Evolutionary conservation across 2,113 vertebrate genomes (phyloP).

Genomic region (Abramis brama): DNA sequence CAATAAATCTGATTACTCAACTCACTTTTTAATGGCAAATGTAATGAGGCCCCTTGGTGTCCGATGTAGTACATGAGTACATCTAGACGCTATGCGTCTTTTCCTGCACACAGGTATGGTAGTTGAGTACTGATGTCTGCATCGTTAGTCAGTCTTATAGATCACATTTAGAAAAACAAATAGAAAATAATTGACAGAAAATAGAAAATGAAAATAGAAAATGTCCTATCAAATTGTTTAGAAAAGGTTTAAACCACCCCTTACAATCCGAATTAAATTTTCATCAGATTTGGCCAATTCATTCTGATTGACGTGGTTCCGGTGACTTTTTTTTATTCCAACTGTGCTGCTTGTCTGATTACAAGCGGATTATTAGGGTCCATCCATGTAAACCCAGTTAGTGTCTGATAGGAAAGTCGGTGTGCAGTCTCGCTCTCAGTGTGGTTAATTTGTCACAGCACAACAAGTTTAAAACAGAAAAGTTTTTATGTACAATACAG

Average conservation of each 20-base stretch:
- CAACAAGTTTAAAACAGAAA: background rate
- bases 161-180: slow-evolving; percentile 1
- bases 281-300: no score
- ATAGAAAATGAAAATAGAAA: no score
- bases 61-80: background rate
- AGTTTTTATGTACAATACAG: background rate
- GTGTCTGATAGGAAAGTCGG: background rate
- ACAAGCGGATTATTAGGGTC: no score
- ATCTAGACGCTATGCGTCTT: background rate
- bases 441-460: background rate
- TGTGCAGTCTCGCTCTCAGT: background rate
- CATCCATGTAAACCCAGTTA: no score
- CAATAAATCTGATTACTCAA: background rate
- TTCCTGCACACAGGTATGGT: background rate
- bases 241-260: no score
- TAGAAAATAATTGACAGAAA: background rate
- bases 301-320: no score
- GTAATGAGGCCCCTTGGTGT: background rate
- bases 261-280: no score
- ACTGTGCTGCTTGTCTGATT: no score
- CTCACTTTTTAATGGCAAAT: slow-evolving; percentile 1
- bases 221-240: no score
- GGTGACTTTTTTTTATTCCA: no score
- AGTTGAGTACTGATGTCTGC: background rate
- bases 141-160: background rate